Base-by-base conservation (phyloP, 2,113 vertebrate species). In the Phocoena sinus region DNA sequence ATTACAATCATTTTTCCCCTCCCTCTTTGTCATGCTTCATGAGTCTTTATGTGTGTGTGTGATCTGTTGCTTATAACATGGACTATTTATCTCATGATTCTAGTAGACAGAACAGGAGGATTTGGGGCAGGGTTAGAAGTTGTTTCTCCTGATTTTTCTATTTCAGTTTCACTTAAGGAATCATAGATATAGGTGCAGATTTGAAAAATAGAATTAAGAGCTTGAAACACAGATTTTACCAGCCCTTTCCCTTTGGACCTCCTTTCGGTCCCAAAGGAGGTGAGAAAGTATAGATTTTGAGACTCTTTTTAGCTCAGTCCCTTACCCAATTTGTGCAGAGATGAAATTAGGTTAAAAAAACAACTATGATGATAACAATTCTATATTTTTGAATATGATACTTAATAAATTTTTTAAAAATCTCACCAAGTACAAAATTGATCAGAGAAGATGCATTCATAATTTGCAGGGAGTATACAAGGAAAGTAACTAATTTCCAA, bases 1-100 rank as follows among this genome's bases (percentile, higher is more conserved):
- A 91, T 89, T 97, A 95, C 94, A 97, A 97, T 77, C 44, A 58
- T 83, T 94, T 92, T 62, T 1, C 15, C 2, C 33, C 6, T 97
- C 5, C 23, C 20, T 95, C 17, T 94, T 6, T 84, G 25, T 92
- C 82, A 93, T 95, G 92, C 33, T 92, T 96, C 38, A 71, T 60
- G 62, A 68, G 44, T 84, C 60, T 96, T 25, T 60, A 83, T 87
- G 73, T 79, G 17, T 77, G 36, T 95, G 53, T 89, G 44, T 92
- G 56, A 84, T 95, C 82, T 95, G 80, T 9, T 96, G 94, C 82
- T 94, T 67, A 56, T 47, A 95, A 83, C 53, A 86, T 28, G 7
- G 17, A 13, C 65, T 2, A 0, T 83, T 89, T 70, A 50, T 74
- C 70, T 89, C 44, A 33, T 91, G 10, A 5, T 0, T 77, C 80